Base-by-base conservation (phyloP, 1,140 invertebrate genomes). In the Rhynchophorus ferrugineus region DNA sequence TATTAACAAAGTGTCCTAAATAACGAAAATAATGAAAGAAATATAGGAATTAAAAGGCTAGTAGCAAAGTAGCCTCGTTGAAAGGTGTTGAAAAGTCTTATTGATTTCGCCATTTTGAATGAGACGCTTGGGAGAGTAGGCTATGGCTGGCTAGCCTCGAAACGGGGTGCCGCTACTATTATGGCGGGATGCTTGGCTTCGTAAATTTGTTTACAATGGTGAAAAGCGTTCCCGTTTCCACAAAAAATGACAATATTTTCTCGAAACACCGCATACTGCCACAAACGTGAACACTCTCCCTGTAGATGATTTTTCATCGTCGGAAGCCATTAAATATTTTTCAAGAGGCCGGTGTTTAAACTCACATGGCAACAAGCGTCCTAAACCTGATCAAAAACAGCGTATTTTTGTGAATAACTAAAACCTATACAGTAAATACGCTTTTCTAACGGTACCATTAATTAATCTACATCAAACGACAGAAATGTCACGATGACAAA, bases 31-130 rank as follows among this genome's bases (percentile, higher is more conserved):
- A n/a, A n/a, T n/a, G n/a, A n/a, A n/a, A n/a, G n/a, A n/a, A n/a
- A n/a, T 43, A 56, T 16, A 36, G 43, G 49, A 44, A 55, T 44
- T 46, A 38, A 50, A 50, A 58, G 33, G n/a, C n/a, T 13, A 54
- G 37, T 46, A 46, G 14, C 21, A 35, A 44, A 44, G 16, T 61
- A 61, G 52, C 49, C 62, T 61, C 60, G 14, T 14, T 16, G 8
- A 44, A 7, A 44, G 60, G 62, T 20, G 47, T 43, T 42, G 43
- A 49, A 47, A 45, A 49, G 35, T 49, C 42, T 60, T 69, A 69
- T 69, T 66, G 67, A 69, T 67, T 67, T 67, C 67, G 67, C 64
- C 67, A 67, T 67, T 51, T 66, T 67, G 64, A 59, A 68, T 49
- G 56, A 29, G 7, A 7, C 2, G 39, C 41, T 41, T 21, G 14